These are phyloP conservation scores for Nibea albiflora DNA, from an alignment of 2,113 vertebrate genomes.

Conservation along the genomic window DNA sequence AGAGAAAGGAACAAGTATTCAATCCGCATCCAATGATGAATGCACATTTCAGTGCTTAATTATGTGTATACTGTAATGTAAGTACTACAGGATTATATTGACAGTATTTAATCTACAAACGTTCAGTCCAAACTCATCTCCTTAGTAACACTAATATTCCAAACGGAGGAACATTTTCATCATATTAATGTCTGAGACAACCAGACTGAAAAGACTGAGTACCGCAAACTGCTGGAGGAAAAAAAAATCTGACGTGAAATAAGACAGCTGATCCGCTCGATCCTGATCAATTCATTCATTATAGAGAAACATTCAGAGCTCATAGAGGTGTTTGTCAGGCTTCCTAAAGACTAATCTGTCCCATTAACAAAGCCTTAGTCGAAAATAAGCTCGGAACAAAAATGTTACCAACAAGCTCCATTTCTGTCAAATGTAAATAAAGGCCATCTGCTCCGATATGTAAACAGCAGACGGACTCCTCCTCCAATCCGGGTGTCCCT, in stretches of 20 bases:
- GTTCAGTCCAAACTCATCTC: neutral
- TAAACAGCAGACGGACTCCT: conserved; percentile 66
- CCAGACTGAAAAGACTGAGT: no score
- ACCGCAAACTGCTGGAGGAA: neutral
- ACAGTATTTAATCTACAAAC: neutral
- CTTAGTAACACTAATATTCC: neutral
- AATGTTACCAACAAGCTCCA: neutral
- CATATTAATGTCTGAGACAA: neutral
- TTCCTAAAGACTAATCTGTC: neutral
- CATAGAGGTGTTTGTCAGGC: neutral
- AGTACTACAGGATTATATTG: neutral
- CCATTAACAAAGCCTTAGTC: neutral
- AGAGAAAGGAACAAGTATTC: neutral
- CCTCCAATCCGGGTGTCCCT: conserved; percentile 46
- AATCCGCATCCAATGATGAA: neutral
- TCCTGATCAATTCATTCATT: neutral
- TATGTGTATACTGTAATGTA: neutral
- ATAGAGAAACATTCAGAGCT: neutral
- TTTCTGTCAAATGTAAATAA: conserved; percentile 74
- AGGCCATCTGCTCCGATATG: conserved; percentile 76
- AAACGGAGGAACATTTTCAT: neutral
- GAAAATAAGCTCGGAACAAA: neutral
- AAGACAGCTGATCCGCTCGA: neutral
- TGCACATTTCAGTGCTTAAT: neutral
- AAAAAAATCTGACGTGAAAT: neutral